Percentiles rank a stretch among this genome's conserved stretches.
Conservation (phyloP, 2,888 invertebrate species). For the Orthosia gracilis region DNA sequence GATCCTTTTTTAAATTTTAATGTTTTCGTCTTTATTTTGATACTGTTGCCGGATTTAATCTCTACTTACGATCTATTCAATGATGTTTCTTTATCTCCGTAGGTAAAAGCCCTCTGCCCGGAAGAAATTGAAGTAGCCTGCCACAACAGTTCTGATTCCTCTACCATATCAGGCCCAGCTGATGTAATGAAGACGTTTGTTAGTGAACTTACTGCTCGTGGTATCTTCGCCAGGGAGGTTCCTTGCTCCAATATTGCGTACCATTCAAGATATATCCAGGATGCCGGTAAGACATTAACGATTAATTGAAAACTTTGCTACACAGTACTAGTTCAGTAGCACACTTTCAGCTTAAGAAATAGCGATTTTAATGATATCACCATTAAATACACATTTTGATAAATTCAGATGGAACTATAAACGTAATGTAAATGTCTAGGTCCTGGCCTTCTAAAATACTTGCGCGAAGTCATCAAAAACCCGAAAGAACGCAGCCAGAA, state of each 20-base stretch:
- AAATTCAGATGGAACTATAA: too few species aligned
- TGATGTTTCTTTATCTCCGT: background rate
- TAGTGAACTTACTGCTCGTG: constrained; percentile 74
- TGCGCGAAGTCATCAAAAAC: constrained; percentile 91
- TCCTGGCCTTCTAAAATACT: constrained; percentile 90
- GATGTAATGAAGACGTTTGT: constrained; percentile 91
- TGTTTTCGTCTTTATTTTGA: too few species aligned
- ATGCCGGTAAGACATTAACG: constrained; percentile 83
- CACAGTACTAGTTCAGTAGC: too few species aligned
- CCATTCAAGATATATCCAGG: constrained; percentile 93
- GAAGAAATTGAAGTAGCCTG: constrained; percentile 94
- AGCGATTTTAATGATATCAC: too few species aligned
- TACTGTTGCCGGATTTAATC: background rate
- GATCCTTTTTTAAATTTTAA: too few species aligned
- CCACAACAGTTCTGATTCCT: constrained; percentile 94
- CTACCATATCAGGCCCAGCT: constrained; percentile 94
- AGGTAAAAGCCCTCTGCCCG: constrained; percentile 83
- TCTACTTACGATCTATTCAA: background rate
- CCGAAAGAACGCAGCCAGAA: constrained; percentile 92
- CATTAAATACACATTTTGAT: too few species aligned
- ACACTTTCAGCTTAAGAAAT: too few species aligned
- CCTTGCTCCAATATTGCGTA: constrained; percentile 95
- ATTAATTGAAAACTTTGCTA: too few species aligned
- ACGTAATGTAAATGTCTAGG: constrained; percentile 76
- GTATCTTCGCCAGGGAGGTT: constrained; percentile 78